These are phyloP conservation scores for Chiloscyllium plagiosum DNA, from an alignment of 2,113 vertebrate species.

Conservation along the genomic window DNA sequence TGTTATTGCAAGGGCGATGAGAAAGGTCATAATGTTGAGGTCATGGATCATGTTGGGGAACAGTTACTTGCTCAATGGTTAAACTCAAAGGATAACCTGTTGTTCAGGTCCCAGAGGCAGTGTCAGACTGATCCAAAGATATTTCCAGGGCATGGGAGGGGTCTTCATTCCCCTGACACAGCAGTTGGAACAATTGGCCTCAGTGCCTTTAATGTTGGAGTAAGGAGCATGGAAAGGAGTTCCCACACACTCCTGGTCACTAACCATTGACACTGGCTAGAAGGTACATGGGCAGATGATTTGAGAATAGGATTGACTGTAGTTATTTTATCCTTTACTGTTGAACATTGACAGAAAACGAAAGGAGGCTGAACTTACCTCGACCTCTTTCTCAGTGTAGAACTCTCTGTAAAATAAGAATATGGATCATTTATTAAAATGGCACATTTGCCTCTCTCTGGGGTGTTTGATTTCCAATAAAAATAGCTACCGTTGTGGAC, in stretches of 20 bases:
- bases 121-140: neutral
- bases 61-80: neutral
- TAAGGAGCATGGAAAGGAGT: neutral
- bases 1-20: neutral
- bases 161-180: neutral
- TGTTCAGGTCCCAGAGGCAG: neutral
- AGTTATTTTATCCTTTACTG: neutral
- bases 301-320: neutral
- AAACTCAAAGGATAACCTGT: neutral
- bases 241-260: neutral
- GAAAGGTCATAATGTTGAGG: neutral
- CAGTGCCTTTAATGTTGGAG: neutral
- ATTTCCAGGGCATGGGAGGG: neutral
- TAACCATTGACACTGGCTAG: neutral
- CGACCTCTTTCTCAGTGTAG: slow-evolving; percentile 72
- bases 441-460: no score
- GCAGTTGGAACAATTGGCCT: neutral
- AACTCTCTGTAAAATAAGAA: slow-evolving; percentile 52
- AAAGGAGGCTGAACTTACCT: slow-evolving; percentile 53
- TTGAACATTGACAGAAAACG: neutral
- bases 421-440: neutral
- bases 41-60: neutral
- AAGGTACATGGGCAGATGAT: neutral
- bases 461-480: neutral
- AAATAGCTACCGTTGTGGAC: neutral